Evolutionary conservation across 1,140 invertebrate species (phyloP), one percentile per base, ranked within the genome.

Genomic region (Cydia fagiglandana): DNA sequence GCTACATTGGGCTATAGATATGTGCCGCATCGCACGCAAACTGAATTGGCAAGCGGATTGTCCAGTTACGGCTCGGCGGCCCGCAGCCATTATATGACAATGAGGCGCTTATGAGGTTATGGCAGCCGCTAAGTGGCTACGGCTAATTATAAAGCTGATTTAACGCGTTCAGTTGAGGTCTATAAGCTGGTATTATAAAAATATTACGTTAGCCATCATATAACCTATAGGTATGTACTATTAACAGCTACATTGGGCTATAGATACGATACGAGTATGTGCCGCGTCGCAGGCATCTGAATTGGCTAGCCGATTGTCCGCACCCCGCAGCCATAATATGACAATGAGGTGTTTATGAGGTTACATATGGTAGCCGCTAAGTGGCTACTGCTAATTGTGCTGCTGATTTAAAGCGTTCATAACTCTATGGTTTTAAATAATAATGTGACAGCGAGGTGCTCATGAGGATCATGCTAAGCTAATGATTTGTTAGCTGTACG

Each of bases 41-140:
- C 20, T 24, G 56, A 61, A 61, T 61, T 61, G 20, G 17, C 56
- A 61, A 61, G 7, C 56, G 7, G 20, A n/a, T 17, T 53, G 50
- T 7, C 50, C 50, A 53, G 50, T 53, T 53, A 17, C 45, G 1
- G n/a, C 45, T 7, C 45, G 1, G n/a, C 45, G 6, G 4, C 0
- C 50, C 50, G 50, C n/a, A 53, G 50, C 50, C 56, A 61, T 61
- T 24, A 61, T 61, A n/a, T 24, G 53, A 17, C 53, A 61, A 61
- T 61, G 53, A 61, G 56, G 7, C 6, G 20, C 56, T 61, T 56
- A 56, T 20, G 17, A 56, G 6, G n/a, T 56, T 20, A 53, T 53
- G 50, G 50, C 17, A n/a, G 50, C 13, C 15, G 50, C 50, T 53
- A 53, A n/a, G 50, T 15, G 50, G 13, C 50, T 5, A 53, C 50